Evolutionary conservation across 2,888 invertebrate species (phyloP), one percentile per base, ranked within the genome.

Genomic region (Meteorus cinctellus): DNA sequence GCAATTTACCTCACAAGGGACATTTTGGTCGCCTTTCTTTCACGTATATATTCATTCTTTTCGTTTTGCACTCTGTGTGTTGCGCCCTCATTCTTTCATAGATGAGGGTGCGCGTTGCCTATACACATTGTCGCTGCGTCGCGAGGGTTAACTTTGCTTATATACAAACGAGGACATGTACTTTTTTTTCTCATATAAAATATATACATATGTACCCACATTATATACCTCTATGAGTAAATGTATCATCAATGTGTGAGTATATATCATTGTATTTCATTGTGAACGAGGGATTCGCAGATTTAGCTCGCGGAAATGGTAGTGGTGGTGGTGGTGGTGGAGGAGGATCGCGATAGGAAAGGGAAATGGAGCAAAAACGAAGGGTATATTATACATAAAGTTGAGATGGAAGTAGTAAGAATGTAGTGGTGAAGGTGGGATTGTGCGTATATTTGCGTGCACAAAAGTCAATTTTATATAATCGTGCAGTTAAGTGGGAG

Each of bases 61-160:
- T 41, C 62, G 45, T 74, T 77, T 59, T 62, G 72, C 67, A 76
- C 67, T 74, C 60, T 70, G 48, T 45, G 65, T 45, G 74, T 76
- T 69, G 55, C 71, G 55, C 60, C 75, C 75, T 74, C 73, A 77
- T 70, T 55, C 72, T 74, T 73, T 77, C 73, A 72, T 63, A 77
- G 68, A 77, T 79, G 82, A 82, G 82, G 83, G 79, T 76, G 77
- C 77, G 62, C 31, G 16, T 62, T 62, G 62, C 16, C 29, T 27
- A 82, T 82, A 83, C 82, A 83, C 84, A 83, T 83, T 82, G 83
- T 85, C 84, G 83, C 82, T 81, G 78, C 80, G 16, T 36, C 34
- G 80, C 10, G 80, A 81, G 69, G 72, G 29, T 62, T 60, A 16
- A 68, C 24, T 55, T 55, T 24, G n/a, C 8, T 55, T 55, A 55